phyloP scores from a whole-genome alignment of 2,888 invertebrate species.

The Anoplius nigerrimus region DNA sequence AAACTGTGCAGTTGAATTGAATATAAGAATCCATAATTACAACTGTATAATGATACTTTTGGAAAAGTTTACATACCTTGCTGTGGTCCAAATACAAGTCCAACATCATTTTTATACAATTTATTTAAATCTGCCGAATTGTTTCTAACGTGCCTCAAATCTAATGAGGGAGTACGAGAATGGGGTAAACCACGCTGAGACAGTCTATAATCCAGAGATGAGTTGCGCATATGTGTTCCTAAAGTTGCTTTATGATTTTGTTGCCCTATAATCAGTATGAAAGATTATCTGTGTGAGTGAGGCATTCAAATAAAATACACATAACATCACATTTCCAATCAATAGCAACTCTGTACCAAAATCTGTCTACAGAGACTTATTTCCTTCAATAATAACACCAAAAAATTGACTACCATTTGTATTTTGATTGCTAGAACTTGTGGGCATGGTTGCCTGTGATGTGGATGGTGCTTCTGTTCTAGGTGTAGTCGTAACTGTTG shows the following conservation, averaged over 20 bases:
- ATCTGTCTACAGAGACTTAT: background rate
- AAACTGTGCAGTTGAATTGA: conserved; percentile 76
- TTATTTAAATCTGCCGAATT: conserved; percentile 87
- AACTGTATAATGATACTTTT: background rate
- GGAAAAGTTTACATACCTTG: conserved; percentile 68
- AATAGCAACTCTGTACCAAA: background rate
- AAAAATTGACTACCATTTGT: conserved; percentile 40
- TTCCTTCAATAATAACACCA: background rate
- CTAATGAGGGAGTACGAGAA: conserved; percentile 90
- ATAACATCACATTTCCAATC: background rate
- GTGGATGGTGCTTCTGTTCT: conserved; percentile 59
- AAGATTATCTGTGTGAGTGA: background rate
- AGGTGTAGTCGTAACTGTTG: conserved; percentile 37
- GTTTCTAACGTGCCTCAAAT: conserved; percentile 83
- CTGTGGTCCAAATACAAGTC: conserved; percentile 81
- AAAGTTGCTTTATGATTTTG: conserved; percentile 57
- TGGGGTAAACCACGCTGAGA: conserved; percentile 78
- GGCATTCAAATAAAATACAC: background rate
- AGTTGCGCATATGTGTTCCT: conserved; percentile 82
- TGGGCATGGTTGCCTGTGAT: conserved; percentile 54
- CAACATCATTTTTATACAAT: conserved; percentile 83
- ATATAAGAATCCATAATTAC: background rate
- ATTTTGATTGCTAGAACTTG: conserved; percentile 48
- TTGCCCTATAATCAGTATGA: conserved; percentile 47
- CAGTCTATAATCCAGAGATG: conserved; percentile 86